phyloP scores from a whole-genome alignment of 2,888 invertebrate species.

The Agrochola macilenta region DNA sequence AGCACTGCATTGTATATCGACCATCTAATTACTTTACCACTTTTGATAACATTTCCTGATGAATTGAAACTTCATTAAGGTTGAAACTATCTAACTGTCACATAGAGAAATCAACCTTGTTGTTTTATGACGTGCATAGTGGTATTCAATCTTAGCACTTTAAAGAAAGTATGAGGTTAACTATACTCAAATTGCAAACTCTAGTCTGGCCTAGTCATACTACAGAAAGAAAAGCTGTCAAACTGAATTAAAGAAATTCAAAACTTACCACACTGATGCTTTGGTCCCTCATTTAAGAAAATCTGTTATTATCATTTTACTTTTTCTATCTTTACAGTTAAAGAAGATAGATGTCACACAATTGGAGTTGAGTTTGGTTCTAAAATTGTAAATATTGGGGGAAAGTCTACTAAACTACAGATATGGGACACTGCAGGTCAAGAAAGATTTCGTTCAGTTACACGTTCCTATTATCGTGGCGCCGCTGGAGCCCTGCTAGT shows the following conservation, averaged over 20 bases:
- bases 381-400: conserved; percentile 95
- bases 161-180: background rate
- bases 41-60: background rate
- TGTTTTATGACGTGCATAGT: background rate
- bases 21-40: background rate
- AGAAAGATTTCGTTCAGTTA: conserved; percentile 98
- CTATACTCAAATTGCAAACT: background rate
- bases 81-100: background rate
- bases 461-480: conserved; percentile 95
- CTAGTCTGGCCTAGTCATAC: background rate
- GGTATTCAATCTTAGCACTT: background rate
- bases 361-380: conserved; percentile 97
- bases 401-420: conserved; percentile 95
- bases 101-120: too few relatives aligned
- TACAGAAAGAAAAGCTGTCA: background rate
- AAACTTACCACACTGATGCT: background rate
- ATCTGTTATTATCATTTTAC: background rate
- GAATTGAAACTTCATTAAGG: background rate
- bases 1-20: too few relatives aligned
- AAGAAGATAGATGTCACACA: conserved; percentile 95
- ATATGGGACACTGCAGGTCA: conserved; percentile 98
- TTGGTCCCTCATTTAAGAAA: background rate
- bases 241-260: background rate
- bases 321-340: conserved; percentile 89
- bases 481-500: conserved; percentile 98